A percentile compares a stretch with the other conserved stretches of the same genome.
Evolutionary conservation across 2,888 invertebrate species (phyloP).

Genomic region (Callinectes sapidus): DNA sequence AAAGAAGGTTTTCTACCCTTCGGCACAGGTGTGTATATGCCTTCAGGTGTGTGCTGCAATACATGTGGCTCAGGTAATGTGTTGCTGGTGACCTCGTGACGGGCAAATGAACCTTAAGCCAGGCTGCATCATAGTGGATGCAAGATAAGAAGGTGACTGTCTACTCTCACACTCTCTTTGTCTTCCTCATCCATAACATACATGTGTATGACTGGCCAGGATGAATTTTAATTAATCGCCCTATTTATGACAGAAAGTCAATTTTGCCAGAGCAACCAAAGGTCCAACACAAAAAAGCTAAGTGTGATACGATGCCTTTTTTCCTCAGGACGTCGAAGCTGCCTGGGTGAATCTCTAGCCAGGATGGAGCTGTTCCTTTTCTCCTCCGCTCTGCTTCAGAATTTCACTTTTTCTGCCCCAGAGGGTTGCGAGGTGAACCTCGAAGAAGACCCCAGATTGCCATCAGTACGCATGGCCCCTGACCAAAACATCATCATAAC

Average conservation of each 20-base stretch:
- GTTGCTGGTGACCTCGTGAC: background rate
- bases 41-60: background rate
- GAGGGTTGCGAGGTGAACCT: background rate
- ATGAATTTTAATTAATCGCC: too few species aligned
- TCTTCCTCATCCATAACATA: background rate
- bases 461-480: background rate
- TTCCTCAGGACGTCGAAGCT: slow-evolving; percentile 12
- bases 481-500: slow-evolving; percentile 11
- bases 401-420: slow-evolving; percentile 38
- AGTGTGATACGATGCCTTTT: too few species aligned
- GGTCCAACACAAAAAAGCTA: too few species aligned
- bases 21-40: background rate
- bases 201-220: background rate
- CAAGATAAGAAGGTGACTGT: background rate
- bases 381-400: slow-evolving; percentile 37
- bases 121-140: too few species aligned
- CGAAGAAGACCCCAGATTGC: background rate
- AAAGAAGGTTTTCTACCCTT: background rate
- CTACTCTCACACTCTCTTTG: background rate
- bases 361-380: slow-evolving; percentile 48
- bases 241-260: too few species aligned
- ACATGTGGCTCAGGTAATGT: background rate
- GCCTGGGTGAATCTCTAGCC: slow-evolving; percentile 24
- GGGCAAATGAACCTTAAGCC: background rate
- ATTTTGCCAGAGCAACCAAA: too few species aligned